Base-by-base conservation (phyloP, 2,888 invertebrate genomes). In the Parnassius mnemosyne region DNA sequence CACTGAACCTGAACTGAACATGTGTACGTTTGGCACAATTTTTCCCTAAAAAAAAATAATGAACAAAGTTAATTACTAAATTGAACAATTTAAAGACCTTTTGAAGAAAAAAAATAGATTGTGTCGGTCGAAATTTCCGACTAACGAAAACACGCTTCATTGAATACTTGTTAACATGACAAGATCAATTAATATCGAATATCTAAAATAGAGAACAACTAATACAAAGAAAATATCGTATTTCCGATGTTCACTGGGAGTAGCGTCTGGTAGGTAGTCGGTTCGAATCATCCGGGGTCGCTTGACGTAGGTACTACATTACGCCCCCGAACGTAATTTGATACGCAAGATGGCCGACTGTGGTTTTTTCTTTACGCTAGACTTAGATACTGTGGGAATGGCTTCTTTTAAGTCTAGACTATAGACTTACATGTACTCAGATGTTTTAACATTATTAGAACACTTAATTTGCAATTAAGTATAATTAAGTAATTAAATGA, bases 311-410 rank as follows among this genome's bases (percentile, higher is more conserved):
- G 56, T 44, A 12, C 25, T 12, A 25, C 10, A 11, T 13, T 10
- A 41, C 55, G 20, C 60, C 50, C 55, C 51, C 58, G n/a, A 58
- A 44, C 44, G 25, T 56, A 61, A 61, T 46, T 10, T 9, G 60
- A 61, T 44, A 60, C 41, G 3, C 55, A 61, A 61, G 55, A 61
- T 61, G 60, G 60, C 55, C 25, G 55, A 49, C 44, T 51, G 42
- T 13, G 11, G n/a, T 58, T 58, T 52, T 58, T 52, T 52, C 12
- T 58, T 25, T 10, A 52, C 52, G 43, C 50, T 60, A 61, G 60
- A 51, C 55, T 55, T 55, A 56, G 55, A 61, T 25, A 34, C 60
- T 43, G 46, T 51, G 52, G 58, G 58, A 58, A 53, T 43, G 10
- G n/a, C 9, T 44, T 51, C n/a, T 43, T 50, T 25, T 20, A 51